Base-by-base conservation (phyloP, 2,113 vertebrate genomes). In the Oncorhynchus tshawytscha region DNA sequence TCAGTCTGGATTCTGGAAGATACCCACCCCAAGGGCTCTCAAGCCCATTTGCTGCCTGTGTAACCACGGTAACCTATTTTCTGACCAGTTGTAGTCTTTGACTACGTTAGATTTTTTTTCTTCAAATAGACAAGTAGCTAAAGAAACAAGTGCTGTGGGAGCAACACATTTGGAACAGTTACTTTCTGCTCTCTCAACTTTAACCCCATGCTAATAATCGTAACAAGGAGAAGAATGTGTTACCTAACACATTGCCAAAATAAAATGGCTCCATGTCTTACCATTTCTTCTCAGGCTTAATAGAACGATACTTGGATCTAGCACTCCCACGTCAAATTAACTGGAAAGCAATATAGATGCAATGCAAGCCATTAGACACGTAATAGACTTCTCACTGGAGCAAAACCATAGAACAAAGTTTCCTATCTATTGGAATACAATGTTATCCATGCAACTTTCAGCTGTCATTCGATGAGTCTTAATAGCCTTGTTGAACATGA, bases 261-360 rank as follows among this genome's bases (percentile, higher is more conserved):
- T 72, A 77, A 72, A 83, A 80, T 88, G 82, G 81, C 83, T 86
- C 49, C 74, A 88, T 85, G 79, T 85, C 73, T 73, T 39, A 18
- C 62, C 77, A 78, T 91, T 89, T 90, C 93, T 94, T 90, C 93
- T 94, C 92, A 92, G 92, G 92, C 89, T 80, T 87, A 83, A 85
- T 77, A 85, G 81, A 84, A 83, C 84, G 71, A 80, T 80, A 68
- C 69, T 80, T 31, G 34, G 81, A 76, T 84, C 74, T 79, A 82
- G 88, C 82, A 82, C 85, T 81, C 84, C 74, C 78, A 73, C 72
- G 76, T 88, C 79, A 71, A 84, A 74, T 69, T 15, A 89, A 88
- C 84, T 80, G 85, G 90, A 92, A 92, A 94, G 92, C 93, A 94
- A 94, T 94, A 93, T 87, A 86, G 86, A 92, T 78, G 82, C 90